Conservation (phyloP, 2,888 invertebrate genomes). For the Ectemnius lituratus region DNA sequence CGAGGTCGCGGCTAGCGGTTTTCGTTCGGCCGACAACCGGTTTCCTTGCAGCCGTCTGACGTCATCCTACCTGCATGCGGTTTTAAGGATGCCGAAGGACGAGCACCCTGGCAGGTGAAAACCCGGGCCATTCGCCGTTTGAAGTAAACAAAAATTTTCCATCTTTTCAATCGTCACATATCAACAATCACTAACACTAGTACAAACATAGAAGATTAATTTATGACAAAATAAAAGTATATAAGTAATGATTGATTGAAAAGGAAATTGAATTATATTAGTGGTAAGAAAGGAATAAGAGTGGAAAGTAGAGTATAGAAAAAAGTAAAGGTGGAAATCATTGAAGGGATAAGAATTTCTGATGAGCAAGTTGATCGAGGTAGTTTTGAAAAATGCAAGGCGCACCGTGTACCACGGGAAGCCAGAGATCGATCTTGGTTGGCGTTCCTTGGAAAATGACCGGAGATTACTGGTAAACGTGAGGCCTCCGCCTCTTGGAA, state of each 20-base stretch:
- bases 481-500: slow-evolving; percentile 6
- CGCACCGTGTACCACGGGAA: slow-evolving; percentile 24
- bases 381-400: slow-evolving; percentile 35
- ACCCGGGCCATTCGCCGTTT: slow-evolving; percentile 18
- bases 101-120: slow-evolving; percentile 55
- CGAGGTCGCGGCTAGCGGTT: slow-evolving; percentile 70
- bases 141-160: slow-evolving; percentile 29
- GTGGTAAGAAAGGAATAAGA: too few relatives aligned
- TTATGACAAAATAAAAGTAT: too few relatives aligned
- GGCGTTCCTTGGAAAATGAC: slow-evolving; percentile 35
- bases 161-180: too few relatives aligned
- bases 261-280: too few relatives aligned
- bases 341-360: neutral
- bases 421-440: slow-evolving; percentile 39
- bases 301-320: too few relatives aligned
- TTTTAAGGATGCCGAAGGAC: slow-evolving; percentile 63
- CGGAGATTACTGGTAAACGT: slow-evolving; percentile 41
- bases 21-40: slow-evolving; percentile 67
- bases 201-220: too few relatives aligned
- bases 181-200: too few relatives aligned
- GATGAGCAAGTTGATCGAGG: slow-evolving; percentile 19
- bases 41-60: slow-evolving; percentile 62
- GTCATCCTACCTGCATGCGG: slow-evolving; percentile 64
- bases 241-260: too few relatives aligned
- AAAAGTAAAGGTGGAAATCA: too few relatives aligned